Base-by-base conservation (phyloP, 2,888 invertebrate species). In the Ypsolopha sequella region DNA sequence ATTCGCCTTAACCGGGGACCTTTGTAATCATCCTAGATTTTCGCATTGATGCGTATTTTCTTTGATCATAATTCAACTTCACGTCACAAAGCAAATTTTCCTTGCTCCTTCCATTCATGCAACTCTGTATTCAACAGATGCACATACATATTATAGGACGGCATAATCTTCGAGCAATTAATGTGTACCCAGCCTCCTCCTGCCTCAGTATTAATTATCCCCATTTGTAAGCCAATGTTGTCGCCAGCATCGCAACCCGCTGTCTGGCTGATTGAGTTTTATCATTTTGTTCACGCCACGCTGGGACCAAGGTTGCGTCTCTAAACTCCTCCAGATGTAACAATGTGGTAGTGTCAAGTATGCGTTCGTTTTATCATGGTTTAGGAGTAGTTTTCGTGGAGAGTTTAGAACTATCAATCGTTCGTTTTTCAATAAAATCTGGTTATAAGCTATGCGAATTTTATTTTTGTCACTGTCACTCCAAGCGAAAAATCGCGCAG, bases 151-250 rank as follows among this genome's bases (percentile, higher is more conserved):
- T n/a, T n/a, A 44, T 47, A 47, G 36, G 50, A 54, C 38, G 51
- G 50, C 51, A 54, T 52, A 51, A 51, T 54, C 51, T 35, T 50
- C 50, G 45, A 41, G 50, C 46, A 51, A 47, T 36, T 36, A 47
- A 11, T 47, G 47, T 47, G 8, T 36, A 24, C 47, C 24, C 50
- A 55, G 51, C 51, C 44, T 50, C 54, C 51, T 46, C 57, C 57
- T 51, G 51, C 55, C 58, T 57, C 57, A 54, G 57, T 58, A 58
- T 59, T 60, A 60, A 62, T 60, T 54, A 54, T 44, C 43, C 35
- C 41, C 44, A 54, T 54, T 55, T 53, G 53, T 55, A 51, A 52
- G 38, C 48, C 51, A 53, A 53, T 52, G 48, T 54, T 48, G 53
- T 56, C 52, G 48, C 48, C 34, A 48, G 11, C 48, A 47, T 36